Base-by-base conservation (phyloP, 2,888 invertebrate genomes). In the Silvanus unidentatus region DNA sequence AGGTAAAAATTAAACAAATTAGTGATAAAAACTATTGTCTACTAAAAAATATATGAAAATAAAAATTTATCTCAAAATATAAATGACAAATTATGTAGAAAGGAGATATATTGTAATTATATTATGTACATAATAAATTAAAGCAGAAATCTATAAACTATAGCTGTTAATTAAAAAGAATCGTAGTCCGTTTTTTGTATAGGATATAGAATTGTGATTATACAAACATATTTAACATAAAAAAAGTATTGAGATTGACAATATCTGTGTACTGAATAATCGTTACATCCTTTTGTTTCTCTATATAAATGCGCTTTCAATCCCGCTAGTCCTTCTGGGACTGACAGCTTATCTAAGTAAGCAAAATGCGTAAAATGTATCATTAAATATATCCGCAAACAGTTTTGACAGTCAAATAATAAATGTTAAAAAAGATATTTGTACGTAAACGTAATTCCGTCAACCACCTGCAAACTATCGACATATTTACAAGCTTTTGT, bases 351-450 rank as follows among this genome's bases (percentile, higher is more conserved):
- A 43, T 47, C 45, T 45, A 49, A 52, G 49, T 48, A 46, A 45
- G 53, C 52, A 54, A 48, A 44, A 48, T 46, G 54, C 54, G 55
- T 51, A 49, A 57, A 55, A 54, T 58, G 52, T 45, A 44, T 52
- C 52, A 55, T 54, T 52, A 58, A n/a, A 53, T 51, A 53, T 52
- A 47, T 51, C 46, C 48, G 48, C 50, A 43, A 52, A 48, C 52
- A 54, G 49, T 45, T 50, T 42, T 53, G 51, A 53, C 53, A 47
- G 49, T 36, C 41, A 41, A 49, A 45, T 43, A 30, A 44, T 44
- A 50, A 43, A 29, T 40, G 32, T 32, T n/a, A 32, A 32, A 32
- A 12, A 22, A 22, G 22, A 22, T n/a, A 12, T 32, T 32, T 32
- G 11, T 32, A 32, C 32, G 32, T 32, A 32, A 32, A 32, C 32